Evolutionary conservation across 2,797 vertebrate species (phyloP), one percentile per base, ranked within the genome.

Genomic region (Macrochelys suwanniensis): DNA sequence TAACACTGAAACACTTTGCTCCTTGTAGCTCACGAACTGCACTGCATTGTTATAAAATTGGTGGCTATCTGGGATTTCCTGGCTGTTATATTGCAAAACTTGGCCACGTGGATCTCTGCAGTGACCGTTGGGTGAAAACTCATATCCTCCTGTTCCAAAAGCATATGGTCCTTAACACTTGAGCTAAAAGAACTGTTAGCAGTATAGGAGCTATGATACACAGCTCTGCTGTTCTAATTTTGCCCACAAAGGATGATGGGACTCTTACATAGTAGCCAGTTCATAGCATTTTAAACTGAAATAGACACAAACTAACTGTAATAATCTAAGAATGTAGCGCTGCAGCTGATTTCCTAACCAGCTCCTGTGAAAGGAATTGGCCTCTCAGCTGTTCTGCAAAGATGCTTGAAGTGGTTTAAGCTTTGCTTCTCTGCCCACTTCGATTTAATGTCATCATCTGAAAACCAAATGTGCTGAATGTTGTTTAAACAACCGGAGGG

Each of bases 11-110:
- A 54, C 2, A 4, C 54, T 54, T 54, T 54, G 54, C 54, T 54
- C 54, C 54, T 54, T 25, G 54, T 54, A 54, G 54, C 54, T 45
- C 42, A 87, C 11, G 49, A 86, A 86, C 6, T 17, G 82, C 5
- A 49, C 59, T 84, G 61, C 8, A 65, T 65, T 16, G 81, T n/a
- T 90, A 84, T 89, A 92, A 92, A 96, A 94, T 47, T 54, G 47
- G 79, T 17, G 51, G 54, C 23, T 17, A 59, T 42, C 21, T 21
- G 8, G 47, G 13, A 31, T 47, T 49, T 51, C 33, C 17, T 78
- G 57, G 50, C 88, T 92, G 49, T 28, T 56, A 50, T 4, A 11
- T 0, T 0, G 54, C 89, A 95, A 82, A 85, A 68, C 51, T 84
- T 78, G 59, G 53, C 74, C 50, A 2, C 23, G 17, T 77, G 23